A percentile compares a stretch with the other conserved stretches of the same genome.
phyloP scores from a whole-genome alignment of 2,797 vertebrate species.

The Hoplostethus atlanticus region DNA sequence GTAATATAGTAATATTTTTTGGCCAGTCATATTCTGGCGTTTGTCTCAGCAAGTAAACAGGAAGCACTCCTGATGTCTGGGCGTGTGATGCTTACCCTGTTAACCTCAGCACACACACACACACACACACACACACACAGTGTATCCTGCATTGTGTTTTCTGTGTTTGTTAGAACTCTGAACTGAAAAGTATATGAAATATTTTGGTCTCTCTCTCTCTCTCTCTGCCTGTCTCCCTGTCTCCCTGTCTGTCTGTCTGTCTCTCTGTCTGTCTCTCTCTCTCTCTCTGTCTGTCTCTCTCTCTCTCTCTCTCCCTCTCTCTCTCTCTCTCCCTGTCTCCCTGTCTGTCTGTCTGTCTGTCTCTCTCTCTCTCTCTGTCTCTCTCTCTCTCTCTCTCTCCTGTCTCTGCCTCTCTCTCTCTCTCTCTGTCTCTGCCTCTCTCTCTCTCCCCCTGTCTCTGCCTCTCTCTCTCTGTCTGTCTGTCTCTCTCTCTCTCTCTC shows the following conservation, averaged over 20 bases:
- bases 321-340: neutral
- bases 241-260: too few species aligned
- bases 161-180: too few species aligned
- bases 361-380: neutral
- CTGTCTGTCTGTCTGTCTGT: constrained; percentile 1
- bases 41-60: constrained; percentile 26
- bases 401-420: neutral
- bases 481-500: neutral
- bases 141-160: neutral
- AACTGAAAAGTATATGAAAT: too few species aligned
- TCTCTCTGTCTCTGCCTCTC: constrained; percentile 2
- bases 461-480: neutral
- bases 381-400: neutral
- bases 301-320: too few species aligned
- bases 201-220: too few species aligned
- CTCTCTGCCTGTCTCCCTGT: too few species aligned
- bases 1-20: too few species aligned
- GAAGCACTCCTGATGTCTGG: constrained; percentile 25
- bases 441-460: constrained; percentile 27
- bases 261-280: neutral
- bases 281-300: constrained; percentile 11
- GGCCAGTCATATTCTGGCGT: too few species aligned
- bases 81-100: too few species aligned
- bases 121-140: neutral
- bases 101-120: too few species aligned